A percentile compares a stretch with the other conserved stretches of the same genome.
Conservation (phyloP, 2,113 vertebrate genomes). For the Gobio gobio region DNA sequence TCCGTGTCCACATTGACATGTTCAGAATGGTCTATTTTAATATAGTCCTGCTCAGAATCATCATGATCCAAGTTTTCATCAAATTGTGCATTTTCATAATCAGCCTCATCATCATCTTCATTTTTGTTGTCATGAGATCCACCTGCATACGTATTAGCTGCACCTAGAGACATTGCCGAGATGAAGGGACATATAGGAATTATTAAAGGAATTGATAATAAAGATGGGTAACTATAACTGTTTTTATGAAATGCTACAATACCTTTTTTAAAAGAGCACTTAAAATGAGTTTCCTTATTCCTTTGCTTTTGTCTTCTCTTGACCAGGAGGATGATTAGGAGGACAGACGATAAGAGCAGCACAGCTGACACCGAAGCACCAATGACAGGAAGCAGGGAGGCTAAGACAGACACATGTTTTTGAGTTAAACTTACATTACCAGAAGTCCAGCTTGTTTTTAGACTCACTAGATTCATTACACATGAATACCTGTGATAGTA, state of each 20-base stretch:
- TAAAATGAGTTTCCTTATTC: background rate
- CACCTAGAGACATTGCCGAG: background rate
- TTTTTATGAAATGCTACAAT: background rate
- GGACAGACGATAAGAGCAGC: slow-evolving; percentile 19
- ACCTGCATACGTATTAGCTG: background rate
- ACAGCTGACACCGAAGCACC: slow-evolving; percentile 14
- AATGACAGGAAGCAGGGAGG: slow-evolving; percentile 23
- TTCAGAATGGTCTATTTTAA: background rate
- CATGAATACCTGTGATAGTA: background rate
- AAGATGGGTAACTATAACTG: background rate
- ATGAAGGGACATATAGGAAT: background rate
- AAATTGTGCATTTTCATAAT: background rate
- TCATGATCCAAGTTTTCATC: background rate
- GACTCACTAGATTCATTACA: background rate
- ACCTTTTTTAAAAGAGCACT: background rate
- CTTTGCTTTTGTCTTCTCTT: background rate
- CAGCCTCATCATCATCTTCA: slow-evolving; percentile 5
- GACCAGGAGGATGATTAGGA: slow-evolving; percentile 7
- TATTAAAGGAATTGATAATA: background rate
- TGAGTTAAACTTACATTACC: background rate
- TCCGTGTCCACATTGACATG: no score
- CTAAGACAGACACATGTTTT: slow-evolving; percentile 13
- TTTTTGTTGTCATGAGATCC: background rate
- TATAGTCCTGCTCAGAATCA: background rate
- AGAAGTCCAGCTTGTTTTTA: background rate